phyloP scores from a whole-genome alignment of 2,888 invertebrate species.

The Polyommatus icarus region DNA sequence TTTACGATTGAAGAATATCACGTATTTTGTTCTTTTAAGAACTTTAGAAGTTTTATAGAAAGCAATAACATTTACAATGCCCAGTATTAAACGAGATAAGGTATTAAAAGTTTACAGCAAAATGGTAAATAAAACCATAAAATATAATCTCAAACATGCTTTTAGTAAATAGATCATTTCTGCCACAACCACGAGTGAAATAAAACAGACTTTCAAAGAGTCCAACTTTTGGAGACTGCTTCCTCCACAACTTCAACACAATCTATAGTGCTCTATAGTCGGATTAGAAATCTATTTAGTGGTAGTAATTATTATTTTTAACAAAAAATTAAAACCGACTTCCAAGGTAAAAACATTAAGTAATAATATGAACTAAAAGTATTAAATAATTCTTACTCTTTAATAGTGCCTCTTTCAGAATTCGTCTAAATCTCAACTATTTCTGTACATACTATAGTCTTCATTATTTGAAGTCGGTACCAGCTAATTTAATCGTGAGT shows the following conservation, averaged over 20 bases:
- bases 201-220: background rate
- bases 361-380: too few species aligned
- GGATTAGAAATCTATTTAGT: too few species aligned
- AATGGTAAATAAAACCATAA: background rate
- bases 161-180: background rate
- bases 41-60: background rate
- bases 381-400: too few species aligned
- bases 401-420: too few species aligned
- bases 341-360: too few species aligned
- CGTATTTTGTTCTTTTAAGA: background rate
- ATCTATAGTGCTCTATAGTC: background rate
- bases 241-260: background rate
- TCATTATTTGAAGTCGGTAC: too few species aligned
- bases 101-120: background rate
- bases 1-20: background rate
- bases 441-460: too few species aligned
- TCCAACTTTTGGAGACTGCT: background rate
- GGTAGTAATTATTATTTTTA: too few species aligned
- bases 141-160: background rate
- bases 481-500: too few species aligned
- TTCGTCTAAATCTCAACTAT: too few species aligned
- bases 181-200: background rate
- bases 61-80: background rate
- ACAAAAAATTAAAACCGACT: too few species aligned
- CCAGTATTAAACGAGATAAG: background rate